These are phyloP conservation scores for Magallana angulata DNA, from an alignment of 1,140 invertebrate genomes.

Conservation along the genomic window DNA sequence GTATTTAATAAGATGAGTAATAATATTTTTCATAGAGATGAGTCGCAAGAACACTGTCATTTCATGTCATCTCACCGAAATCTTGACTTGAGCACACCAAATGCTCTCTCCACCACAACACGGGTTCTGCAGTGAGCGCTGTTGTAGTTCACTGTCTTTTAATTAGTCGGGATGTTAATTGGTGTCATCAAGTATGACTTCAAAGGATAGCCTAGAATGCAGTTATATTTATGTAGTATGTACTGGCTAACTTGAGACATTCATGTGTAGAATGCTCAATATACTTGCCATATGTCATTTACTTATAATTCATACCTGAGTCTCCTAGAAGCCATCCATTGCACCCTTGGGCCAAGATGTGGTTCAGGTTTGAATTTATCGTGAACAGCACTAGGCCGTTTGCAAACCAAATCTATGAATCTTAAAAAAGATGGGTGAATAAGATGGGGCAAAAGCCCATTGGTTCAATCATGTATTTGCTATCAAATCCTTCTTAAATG, in stretches of 20 bases:
- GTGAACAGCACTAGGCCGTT: conserved; percentile 3
- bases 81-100: too few species aligned
- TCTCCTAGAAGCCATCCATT: conserved; percentile 40
- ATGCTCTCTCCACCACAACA: too few species aligned
- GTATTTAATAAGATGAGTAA: neutral
- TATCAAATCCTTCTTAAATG: too few species aligned
- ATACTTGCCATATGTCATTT: too few species aligned
- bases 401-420: conserved; percentile 30
- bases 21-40: neutral
- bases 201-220: too few species aligned
- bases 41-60: neutral
- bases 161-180: too few species aligned
- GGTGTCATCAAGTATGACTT: too few species aligned
- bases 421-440: neutral
- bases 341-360: neutral
- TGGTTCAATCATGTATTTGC: neutral
- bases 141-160: too few species aligned
- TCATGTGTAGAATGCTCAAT: too few species aligned
- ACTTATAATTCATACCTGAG: neutral
- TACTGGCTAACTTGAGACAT: too few species aligned
- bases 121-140: too few species aligned
- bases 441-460: neutral
- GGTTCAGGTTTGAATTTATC: neutral
- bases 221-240: too few species aligned
- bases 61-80: neutral